A percentile compares a stretch with the other conserved stretches of the same genome.
phyloP scores from a whole-genome alignment of 2,888 invertebrate species.

The Beris chalybata region DNA sequence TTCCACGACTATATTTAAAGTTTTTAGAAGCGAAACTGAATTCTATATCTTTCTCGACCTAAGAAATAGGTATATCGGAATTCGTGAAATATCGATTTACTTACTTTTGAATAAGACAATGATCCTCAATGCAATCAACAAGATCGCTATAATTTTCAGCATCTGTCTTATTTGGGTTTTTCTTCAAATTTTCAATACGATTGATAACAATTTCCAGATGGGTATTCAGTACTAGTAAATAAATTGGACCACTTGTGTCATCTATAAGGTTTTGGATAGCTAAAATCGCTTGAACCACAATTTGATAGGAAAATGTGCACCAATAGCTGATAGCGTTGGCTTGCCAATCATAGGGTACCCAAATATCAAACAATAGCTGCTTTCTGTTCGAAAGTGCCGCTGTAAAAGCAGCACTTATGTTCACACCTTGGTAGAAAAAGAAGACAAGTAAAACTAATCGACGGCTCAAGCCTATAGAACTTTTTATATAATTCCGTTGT shows the following conservation, averaged over 20 bases:
- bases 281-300: background rate
- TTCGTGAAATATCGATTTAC: too few species aligned
- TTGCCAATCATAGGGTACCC: slow-evolving; percentile 19
- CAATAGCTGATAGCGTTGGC: slow-evolving; percentile 1
- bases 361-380: slow-evolving; percentile 11
- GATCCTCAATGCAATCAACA: slow-evolving; percentile 13
- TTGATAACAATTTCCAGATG: slow-evolving; percentile 10
- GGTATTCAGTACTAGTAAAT: background rate
- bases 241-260: slow-evolving; percentile 13
- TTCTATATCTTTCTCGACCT: too few species aligned
- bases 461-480: background rate
- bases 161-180: background rate
- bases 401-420: slow-evolving; percentile 4
- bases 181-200: background rate
- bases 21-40: too few species aligned
- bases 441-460: background rate
- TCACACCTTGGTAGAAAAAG: slow-evolving; percentile 8
- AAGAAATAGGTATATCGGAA: too few species aligned
- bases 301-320: slow-evolving; percentile 5
- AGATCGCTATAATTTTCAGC: background rate
- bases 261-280: background rate
- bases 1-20: too few species aligned
- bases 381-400: slow-evolving; percentile 13
- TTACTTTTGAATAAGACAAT: background rate
- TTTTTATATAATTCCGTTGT: background rate